These are phyloP conservation scores for Porphyrio hochstetteri DNA, from an alignment of 2,113 vertebrate species.

Conservation along the genomic window DNA sequence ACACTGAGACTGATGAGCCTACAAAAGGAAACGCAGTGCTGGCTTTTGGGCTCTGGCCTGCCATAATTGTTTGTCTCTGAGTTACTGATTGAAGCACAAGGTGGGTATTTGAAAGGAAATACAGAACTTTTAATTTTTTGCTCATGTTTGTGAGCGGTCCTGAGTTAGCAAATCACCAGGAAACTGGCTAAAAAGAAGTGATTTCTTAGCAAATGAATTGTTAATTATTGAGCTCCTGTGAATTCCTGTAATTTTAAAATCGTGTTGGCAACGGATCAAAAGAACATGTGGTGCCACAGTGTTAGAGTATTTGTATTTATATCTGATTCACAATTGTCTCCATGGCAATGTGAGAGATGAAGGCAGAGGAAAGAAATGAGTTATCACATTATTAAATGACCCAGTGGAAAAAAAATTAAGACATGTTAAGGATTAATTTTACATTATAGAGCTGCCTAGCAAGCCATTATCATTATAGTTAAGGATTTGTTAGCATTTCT, in stretches of 20 bases:
- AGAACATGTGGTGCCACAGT: slow-evolving; percentile 73
- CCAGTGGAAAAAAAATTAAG: slow-evolving; percentile 49
- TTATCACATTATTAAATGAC: slow-evolving; percentile 70
- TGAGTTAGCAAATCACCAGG: slow-evolving; percentile 31
- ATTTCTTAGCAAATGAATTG: slow-evolving; percentile 11
- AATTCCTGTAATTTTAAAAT: slow-evolving; percentile 54
- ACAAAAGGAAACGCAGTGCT: not conserved
- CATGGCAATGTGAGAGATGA: slow-evolving; percentile 73
- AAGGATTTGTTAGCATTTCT: slow-evolving; percentile 46
- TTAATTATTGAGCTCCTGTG: slow-evolving; percentile 42
- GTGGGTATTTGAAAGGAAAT: not conserved
- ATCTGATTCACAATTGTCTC: slow-evolving; percentile 77
- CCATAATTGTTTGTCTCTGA: not conserved
- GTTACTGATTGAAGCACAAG: not conserved
- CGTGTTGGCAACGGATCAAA: slow-evolving; percentile 47
- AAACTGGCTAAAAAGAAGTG: not conserved
- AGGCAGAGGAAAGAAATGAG: slow-evolving; percentile 64
- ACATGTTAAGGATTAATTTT: slow-evolving; percentile 62
- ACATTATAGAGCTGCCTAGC: slow-evolving; percentile 30
- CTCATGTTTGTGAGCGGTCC: not conserved
- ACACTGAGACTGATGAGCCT: not conserved
- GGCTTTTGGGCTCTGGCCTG: not conserved
- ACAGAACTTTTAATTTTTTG: slow-evolving; percentile 10
- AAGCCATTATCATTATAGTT: slow-evolving; percentile 15
- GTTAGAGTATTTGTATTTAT: slow-evolving; percentile 81